A percentile compares a stretch with the other conserved stretches of the same genome.
Evolutionary conservation across 2,888 invertebrate species (phyloP).

Genomic region (Ichneumon xanthorius): DNA sequence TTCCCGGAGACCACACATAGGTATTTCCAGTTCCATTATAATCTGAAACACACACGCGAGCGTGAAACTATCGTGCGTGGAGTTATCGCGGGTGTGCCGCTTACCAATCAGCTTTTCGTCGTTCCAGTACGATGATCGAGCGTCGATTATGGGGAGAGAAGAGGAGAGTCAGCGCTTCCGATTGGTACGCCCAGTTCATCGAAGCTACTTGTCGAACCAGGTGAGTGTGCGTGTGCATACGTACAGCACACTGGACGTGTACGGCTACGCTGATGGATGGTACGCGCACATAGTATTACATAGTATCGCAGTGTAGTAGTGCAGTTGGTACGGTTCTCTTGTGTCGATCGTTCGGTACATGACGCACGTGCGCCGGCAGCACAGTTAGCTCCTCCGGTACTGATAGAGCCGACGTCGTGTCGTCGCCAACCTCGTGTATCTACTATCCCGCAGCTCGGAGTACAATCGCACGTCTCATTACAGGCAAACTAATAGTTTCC

Average conservation of each 20-base stretch:
- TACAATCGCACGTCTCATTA: constrained; percentile 77
- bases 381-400: constrained; percentile 3
- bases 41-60: constrained; percentile 24
- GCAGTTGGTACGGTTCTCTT: constrained; percentile 46
- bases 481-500: constrained; percentile 77
- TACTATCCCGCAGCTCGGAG: constrained; percentile 35
- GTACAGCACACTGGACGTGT: not conserved
- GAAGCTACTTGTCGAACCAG: constrained; percentile 66
- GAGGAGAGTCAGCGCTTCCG: constrained; percentile 63
- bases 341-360: constrained; percentile 56
- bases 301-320: constrained; percentile 31
- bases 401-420: constrained; percentile 21
- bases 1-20: not conserved
- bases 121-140: constrained; percentile 57
- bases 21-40: not conserved
- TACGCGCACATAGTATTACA: constrained; percentile 38
- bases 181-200: constrained; percentile 66
- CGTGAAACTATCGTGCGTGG: constrained; percentile 26
- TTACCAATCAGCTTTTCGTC: constrained; percentile 72
- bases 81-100: constrained; percentile 62
- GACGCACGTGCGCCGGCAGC: constrained; percentile 51
- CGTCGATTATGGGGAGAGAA: constrained; percentile 57
- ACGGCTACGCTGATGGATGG: constrained; percentile 41
- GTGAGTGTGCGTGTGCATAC: constrained; percentile 31
- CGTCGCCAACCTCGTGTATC: constrained; percentile 21